phyloP scores from a whole-genome alignment of 2,113 vertebrate genomes.

The Sclerurus mexicanus region DNA sequence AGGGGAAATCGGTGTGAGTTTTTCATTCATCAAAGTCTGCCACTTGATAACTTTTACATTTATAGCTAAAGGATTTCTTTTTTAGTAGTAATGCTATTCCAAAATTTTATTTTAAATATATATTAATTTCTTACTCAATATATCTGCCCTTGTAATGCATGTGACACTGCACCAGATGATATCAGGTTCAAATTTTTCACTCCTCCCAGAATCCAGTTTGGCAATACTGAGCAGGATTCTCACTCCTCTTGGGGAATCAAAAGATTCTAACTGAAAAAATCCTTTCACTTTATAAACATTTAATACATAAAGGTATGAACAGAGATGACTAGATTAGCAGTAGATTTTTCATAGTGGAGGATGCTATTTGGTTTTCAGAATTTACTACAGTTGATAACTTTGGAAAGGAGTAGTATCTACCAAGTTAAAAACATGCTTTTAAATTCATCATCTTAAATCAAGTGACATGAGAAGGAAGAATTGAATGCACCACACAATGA shows the following conservation, averaged over 20 bases:
- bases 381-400: neutral
- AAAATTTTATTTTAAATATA: neutral
- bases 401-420: neutral
- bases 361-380: neutral
- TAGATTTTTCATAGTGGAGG: neutral
- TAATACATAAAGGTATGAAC: neutral
- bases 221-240: neutral
- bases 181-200: neutral
- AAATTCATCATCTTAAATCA: neutral
- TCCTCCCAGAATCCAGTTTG: neutral
- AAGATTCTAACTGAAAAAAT: neutral
- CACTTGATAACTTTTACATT: neutral
- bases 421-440: neutral
- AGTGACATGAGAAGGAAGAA: neutral
- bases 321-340: neutral
- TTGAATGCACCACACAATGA: neutral
- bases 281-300: neutral
- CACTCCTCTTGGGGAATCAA: neutral
- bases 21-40: neutral
- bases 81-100: neutral
- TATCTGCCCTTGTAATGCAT: neutral
- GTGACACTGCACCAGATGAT: neutral
- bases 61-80: neutral
- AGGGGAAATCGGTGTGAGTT: neutral
- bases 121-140: neutral